A percentile compares a stretch with the other conserved stretches of the same genome.
phyloP scores from a whole-genome alignment of 2,797 vertebrate genomes.

The Melanotaenia boesemani region DNA sequence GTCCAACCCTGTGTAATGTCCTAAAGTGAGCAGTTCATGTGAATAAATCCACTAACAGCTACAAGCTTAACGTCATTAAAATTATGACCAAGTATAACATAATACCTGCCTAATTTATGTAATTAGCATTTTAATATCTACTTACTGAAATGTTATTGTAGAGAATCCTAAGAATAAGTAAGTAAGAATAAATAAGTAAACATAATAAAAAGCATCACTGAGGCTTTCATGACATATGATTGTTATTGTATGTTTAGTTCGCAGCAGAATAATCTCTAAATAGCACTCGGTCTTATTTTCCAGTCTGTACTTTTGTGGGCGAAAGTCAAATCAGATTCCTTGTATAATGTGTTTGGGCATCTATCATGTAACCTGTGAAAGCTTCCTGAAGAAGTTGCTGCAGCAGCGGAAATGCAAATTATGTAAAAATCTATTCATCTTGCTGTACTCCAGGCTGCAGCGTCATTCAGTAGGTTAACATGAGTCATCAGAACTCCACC shows the following conservation, averaged over 20 bases:
- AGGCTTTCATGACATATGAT: background rate
- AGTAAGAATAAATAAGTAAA: too few species aligned
- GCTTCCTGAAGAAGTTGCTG: constrained; percentile 9
- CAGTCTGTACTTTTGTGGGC: background rate
- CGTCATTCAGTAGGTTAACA: constrained; percentile 38
- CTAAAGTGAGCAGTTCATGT: too few species aligned
- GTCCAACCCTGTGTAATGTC: too few species aligned
- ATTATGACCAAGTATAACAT: too few species aligned
- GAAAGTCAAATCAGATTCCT: constrained; percentile 4
- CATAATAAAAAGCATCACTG: background rate
- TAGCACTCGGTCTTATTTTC: background rate
- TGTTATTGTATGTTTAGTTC: background rate
- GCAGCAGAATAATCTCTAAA: background rate
- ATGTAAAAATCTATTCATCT: constrained; percentile 23
- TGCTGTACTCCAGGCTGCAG: constrained; percentile 8
- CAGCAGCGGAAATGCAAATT: constrained; percentile 35
- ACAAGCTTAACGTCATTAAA: too few species aligned
- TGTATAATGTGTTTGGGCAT: background rate
- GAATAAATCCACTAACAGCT: too few species aligned
- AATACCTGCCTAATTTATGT: too few species aligned
- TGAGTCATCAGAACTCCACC: constrained; percentile 52
- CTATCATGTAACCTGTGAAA: background rate
- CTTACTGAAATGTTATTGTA: background rate
- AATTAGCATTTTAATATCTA: too few species aligned
- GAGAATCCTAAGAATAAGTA: background rate